These are phyloP conservation scores for Dromococcyx pavoninus DNA, from an alignment of 2,797 vertebrate species.

Conservation along the genomic window DNA sequence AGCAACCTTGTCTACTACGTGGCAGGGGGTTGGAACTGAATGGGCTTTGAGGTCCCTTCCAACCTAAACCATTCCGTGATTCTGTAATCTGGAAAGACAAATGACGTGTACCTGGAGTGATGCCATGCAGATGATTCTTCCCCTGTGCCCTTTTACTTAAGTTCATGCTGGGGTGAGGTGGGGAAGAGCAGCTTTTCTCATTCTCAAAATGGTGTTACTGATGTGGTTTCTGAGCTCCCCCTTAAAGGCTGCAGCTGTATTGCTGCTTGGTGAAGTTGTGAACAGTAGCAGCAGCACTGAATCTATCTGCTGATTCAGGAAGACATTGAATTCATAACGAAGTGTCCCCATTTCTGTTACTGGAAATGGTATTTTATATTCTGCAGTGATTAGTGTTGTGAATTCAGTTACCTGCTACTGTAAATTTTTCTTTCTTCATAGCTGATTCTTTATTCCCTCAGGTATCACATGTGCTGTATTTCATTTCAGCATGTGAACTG, in stretches of 20 bases:
- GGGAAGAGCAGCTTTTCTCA: not conserved
- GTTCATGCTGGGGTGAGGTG: not conserved
- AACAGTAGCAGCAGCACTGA: not conserved
- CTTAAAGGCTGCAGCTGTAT: not conserved
- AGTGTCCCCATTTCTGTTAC: not conserved
- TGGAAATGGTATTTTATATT: not conserved
- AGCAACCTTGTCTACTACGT: no score
- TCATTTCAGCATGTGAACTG: not conserved
- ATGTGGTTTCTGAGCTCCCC: not conserved
- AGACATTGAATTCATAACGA: not conserved
- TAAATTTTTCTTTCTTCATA: not conserved
- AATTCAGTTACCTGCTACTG: not conserved
- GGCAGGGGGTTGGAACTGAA: no score
- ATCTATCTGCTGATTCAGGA: not conserved
- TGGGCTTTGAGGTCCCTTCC: no score
- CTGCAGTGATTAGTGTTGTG: not conserved
- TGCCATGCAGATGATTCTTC: rapidly evolving
- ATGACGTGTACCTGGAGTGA: not conserved
- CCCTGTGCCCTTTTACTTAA: rapidly evolving
- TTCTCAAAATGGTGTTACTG: not conserved
- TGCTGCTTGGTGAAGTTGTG: not conserved
- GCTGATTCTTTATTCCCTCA: not conserved
- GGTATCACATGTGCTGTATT: not conserved
- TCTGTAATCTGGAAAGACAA: not conserved
- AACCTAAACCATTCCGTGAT: no score